Conservation (phyloP, 2,888 invertebrate species). For the Watsonalla cultraria region DNA sequence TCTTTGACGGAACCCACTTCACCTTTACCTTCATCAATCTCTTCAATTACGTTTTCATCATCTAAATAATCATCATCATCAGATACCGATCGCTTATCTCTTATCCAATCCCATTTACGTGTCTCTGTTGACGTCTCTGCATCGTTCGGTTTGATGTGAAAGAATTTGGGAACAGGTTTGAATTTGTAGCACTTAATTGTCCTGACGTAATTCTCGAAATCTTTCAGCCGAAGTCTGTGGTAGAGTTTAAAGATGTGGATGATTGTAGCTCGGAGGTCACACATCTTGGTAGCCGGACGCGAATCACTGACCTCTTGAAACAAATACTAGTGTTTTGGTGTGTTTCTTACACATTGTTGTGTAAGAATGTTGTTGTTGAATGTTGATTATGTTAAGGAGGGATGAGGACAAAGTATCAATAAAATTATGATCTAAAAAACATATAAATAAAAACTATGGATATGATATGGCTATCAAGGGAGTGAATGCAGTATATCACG, state of each 20-base stretch:
- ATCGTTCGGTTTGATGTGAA: constrained; percentile 20
- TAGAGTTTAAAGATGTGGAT: constrained; percentile 22
- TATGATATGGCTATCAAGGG: no score
- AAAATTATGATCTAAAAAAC: no score
- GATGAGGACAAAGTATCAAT: no score
- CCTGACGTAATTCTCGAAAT: constrained; percentile 32
- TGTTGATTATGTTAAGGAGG: no score
- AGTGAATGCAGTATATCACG: no score
- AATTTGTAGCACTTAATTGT: constrained; percentile 35
- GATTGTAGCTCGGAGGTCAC: constrained; percentile 40
- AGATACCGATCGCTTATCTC: constrained; percentile 31
- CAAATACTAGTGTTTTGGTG: constrained; percentile 23
- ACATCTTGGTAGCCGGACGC: constrained; percentile 18
- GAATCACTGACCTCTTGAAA: constrained; percentile 54
- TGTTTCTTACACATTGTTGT: background rate
- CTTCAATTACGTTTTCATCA: background rate
- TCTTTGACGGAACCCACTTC: no score
- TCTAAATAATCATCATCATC: background rate
- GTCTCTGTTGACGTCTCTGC: constrained; percentile 2
- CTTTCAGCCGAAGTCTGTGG: constrained; percentile 9
- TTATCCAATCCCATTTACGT: constrained; percentile 36
- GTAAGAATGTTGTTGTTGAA: no score
- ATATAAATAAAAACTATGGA: no score
- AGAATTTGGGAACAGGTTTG: constrained; percentile 19
- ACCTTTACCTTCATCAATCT: background rate